Evolutionary conservation across 2,888 invertebrate genomes (phyloP).

Genomic region (Drosophila macrospina): DNA sequence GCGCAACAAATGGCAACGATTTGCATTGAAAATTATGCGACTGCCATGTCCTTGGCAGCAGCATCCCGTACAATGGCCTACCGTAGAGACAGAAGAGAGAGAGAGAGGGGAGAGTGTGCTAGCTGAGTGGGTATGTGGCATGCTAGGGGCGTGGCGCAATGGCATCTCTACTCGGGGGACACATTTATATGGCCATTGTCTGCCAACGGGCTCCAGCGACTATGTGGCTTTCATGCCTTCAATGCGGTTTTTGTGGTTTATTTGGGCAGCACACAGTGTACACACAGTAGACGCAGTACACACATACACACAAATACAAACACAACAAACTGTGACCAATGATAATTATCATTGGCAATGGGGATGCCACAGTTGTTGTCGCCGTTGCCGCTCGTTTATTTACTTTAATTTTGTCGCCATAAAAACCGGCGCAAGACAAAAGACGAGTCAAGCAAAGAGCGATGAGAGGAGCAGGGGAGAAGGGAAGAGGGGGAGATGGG

Average conservation of each 20-base stretch:
- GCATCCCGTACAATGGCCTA: conserved; percentile 29
- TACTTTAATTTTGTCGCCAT: conserved; percentile 74
- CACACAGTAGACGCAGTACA: conserved; percentile 19
- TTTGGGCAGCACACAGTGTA: conserved; percentile 48
- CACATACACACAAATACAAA: conserved; percentile 8
- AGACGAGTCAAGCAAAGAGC: conserved; percentile 27
- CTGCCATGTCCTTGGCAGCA: conserved; percentile 56
- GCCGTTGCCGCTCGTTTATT: conserved; percentile 65
- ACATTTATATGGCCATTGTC: conserved; percentile 72
- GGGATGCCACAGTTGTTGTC: conserved; percentile 29
- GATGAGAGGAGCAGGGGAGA: background rate
- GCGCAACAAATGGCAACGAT: conserved; percentile 63
- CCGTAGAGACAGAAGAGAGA: background rate
- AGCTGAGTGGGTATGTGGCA: background rate
- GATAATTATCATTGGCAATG: conserved; percentile 62
- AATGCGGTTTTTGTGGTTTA: conserved; percentile 66
- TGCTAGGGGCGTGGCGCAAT: conserved; percentile 35
- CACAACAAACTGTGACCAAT: conserved; percentile 67
- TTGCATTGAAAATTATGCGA: conserved; percentile 66
- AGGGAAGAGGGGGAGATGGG: background rate
- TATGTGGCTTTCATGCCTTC: conserved; percentile 58
- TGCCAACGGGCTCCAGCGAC: conserved; percentile 52
- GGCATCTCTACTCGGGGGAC: conserved; percentile 47
- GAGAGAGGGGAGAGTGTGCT: background rate
- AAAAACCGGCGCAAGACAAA: conserved; percentile 48